Evolutionary conservation across 1,140 invertebrate genomes (phyloP), one percentile per base, ranked within the genome.

Genomic region (Brachionus calyciflorus): DNA sequence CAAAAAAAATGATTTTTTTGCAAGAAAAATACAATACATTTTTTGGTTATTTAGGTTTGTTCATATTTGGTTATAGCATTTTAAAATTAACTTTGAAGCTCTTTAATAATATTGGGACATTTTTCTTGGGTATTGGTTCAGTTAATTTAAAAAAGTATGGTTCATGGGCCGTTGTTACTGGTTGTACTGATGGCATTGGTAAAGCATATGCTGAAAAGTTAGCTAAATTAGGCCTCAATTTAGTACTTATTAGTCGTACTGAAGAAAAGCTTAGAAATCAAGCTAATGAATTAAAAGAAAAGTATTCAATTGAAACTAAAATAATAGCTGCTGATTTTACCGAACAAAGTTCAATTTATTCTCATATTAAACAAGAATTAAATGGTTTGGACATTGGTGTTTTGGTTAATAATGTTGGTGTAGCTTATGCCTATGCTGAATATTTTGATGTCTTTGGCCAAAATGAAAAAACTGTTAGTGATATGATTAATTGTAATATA

Each of bases 381-480:
- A 76, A 82, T 26, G 91, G 89, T 1, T 85, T 98, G 1, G 93
- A 97, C 82, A 90, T 97, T 77, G 94, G 93, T 0, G 90, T 94
- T 17, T 86, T 98, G 9, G 89, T 98, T 4, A 99, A 99, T 84
- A 98, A 98, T 86, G 94, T 96, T 0, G 96, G 95, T 3, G 89
- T 93, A 78, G 93, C 91, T 68, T 96, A 96, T 83, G 86, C 89
- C 0, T 89, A 92, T 83, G 94, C 95, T n/a, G 85, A 85, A 78
- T 90, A 91, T 80, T 83, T 86, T 53, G 78, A 79, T 17, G 40
- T 44, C 80, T 48, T 85, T 26, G 79, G 80, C n/a, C 78, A 82
- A 28, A 81, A 80, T 41, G 51, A 76, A 57, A 81, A 80, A 55
- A 75, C 44, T 28, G 82, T 84, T 30, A 79, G 81, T 19, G 80